Evolutionary conservation across 2,888 invertebrate species (phyloP).

Genomic region (Drosophila flavopinicola): DNA sequence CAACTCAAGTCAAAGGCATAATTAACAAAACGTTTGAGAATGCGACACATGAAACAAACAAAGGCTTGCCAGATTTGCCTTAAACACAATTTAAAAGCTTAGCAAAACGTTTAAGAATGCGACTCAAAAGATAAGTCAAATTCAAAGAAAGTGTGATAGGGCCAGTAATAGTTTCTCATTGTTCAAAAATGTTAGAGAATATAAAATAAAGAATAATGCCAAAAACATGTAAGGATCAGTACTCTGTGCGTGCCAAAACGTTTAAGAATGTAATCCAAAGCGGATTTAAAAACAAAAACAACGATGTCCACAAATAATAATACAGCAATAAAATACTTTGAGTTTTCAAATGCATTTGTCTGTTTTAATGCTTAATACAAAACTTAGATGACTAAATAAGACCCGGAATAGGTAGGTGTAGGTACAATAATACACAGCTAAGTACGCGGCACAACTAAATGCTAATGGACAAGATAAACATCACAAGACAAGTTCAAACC

Average conservation of each 20-base stretch:
- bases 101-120: slow-evolving; percentile 14
- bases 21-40: slow-evolving; percentile 19
- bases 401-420: slow-evolving; percentile 12
- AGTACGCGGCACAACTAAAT: slow-evolving; percentile 69
- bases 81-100: neutral
- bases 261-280: neutral
- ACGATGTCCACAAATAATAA: no score
- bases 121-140: neutral
- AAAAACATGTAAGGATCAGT: neutral
- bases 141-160: no score
- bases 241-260: no score
- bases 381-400: slow-evolving; percentile 21
- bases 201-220: neutral
- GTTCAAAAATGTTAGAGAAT: neutral
- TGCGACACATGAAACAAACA: neutral
- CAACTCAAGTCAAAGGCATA: no score
- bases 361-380: slow-evolving; percentile 34
- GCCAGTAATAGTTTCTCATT: no score
- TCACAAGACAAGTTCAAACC: slow-evolving; percentile 51
- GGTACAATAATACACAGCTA: slow-evolving; percentile 62
- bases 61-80: neutral
- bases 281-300: neutral
- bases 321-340: neutral
- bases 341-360: slow-evolving; percentile 11
- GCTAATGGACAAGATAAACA: slow-evolving; percentile 76